Evolutionary conservation across 2,113 vertebrate genomes (phyloP).

Genomic region (Polyodon spathula): DNA sequence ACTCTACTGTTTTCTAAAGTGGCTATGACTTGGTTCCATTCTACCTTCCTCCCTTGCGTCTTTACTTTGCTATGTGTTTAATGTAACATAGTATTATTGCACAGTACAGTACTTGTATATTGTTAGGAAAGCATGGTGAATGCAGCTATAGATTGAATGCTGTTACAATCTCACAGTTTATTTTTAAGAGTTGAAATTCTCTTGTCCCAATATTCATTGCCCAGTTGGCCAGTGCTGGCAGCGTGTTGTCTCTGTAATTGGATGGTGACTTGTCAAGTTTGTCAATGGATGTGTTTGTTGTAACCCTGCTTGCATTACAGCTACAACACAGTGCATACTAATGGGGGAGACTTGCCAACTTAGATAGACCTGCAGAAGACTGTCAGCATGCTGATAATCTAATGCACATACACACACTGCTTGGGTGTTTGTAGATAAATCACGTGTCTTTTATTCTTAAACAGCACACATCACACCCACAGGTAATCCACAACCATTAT

Average conservation of each 20-base stretch:
- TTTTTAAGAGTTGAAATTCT: background rate
- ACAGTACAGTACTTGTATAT: too few relatives aligned
- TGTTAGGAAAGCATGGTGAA: too few relatives aligned
- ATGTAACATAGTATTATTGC: too few relatives aligned
- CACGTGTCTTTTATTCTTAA: too few relatives aligned
- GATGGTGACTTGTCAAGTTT: background rate
- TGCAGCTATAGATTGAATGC: too few relatives aligned
- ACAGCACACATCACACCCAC: too few relatives aligned
- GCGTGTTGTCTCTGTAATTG: background rate
- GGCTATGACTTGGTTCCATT: too few relatives aligned
- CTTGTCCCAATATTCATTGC: background rate
- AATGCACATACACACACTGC: background rate
- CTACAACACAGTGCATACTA: background rate
- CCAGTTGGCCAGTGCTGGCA: background rate
- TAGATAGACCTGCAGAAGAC: background rate
- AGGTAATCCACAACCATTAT: too few relatives aligned
- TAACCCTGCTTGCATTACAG: background rate
- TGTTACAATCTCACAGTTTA: too few relatives aligned
- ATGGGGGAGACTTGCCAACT: background rate
- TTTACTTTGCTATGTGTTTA: slow-evolving; percentile 19
- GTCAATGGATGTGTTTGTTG: background rate
- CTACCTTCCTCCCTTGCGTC: slow-evolving; percentile 23
- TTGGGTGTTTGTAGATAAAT: background rate
- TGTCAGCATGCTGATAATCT: background rate
- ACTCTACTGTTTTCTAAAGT: background rate